These are phyloP conservation scores for Phenganax stokvisi DNA, from an alignment of 92 coral and sea anemone species.

Conservation along the genomic window DNA sequence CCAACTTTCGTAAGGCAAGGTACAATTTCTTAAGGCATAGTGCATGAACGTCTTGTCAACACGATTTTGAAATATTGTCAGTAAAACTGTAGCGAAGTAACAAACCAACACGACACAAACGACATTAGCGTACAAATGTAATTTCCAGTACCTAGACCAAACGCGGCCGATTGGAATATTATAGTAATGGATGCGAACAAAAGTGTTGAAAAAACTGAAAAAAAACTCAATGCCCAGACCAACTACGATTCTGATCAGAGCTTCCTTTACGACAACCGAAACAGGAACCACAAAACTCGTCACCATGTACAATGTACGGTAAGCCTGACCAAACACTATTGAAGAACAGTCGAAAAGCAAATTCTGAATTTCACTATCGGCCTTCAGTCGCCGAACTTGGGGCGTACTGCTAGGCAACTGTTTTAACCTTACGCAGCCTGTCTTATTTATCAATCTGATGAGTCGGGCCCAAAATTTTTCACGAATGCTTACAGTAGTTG, in stretches of 20 bases:
- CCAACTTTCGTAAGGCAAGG: neutral
- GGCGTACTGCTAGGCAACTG: slow-evolving; percentile 41
- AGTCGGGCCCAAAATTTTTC: slow-evolving; percentile 40
- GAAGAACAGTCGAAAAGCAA: slow-evolving; percentile 56
- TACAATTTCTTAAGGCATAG: neutral
- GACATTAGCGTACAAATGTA: slow-evolving; percentile 36
- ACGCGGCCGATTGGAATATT: slow-evolving; percentile 50
- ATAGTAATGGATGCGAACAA: slow-evolving; percentile 44
- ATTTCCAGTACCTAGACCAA: slow-evolving; percentile 52
- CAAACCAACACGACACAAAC: slow-evolving; percentile 37
- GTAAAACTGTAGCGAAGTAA: slow-evolving; percentile 42
- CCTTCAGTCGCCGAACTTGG: slow-evolving; percentile 62
- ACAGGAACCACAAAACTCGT: neutral
- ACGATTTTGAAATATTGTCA: slow-evolving; percentile 21
- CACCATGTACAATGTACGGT: neutral
- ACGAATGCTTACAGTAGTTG: slow-evolving; percentile 55
- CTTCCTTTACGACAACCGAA: slow-evolving; percentile 7
- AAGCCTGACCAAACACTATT: neutral
- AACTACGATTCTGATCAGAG: slow-evolving; percentile 44
- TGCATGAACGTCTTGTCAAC: neutral
- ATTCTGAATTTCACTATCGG: slow-evolving; percentile 66
- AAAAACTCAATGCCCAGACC: slow-evolving; percentile 61
- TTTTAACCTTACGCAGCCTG: slow-evolving; percentile 16
- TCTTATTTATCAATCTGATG: slow-evolving; percentile 28
- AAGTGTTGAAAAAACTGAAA: slow-evolving; percentile 49